Evolutionary conservation across 2,113 vertebrate genomes (phyloP).

Genomic region (Lichenostomus cassidix): DNA sequence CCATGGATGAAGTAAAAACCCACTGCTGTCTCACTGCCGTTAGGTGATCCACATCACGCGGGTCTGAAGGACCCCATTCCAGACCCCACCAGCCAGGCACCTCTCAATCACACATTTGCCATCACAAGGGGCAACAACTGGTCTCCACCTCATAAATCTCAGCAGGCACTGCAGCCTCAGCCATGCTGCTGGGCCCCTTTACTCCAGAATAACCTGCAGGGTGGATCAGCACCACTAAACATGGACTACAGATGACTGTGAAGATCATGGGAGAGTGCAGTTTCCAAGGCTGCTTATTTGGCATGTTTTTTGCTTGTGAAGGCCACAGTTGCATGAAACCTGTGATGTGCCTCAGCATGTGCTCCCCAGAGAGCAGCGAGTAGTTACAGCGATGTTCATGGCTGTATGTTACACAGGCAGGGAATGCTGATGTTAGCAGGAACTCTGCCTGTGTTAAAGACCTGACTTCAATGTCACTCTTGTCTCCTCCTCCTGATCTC

Average conservation of each 20-base stretch:
- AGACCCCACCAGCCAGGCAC: background rate
- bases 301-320: background rate
- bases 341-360: background rate
- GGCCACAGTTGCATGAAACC: background rate
- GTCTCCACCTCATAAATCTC: background rate
- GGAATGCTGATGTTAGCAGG: background rate
- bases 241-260: background rate
- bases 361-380: background rate
- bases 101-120: background rate
- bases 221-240: background rate
- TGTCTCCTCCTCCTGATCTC: background rate
- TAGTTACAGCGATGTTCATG: background rate
- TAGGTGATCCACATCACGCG: accelerated
- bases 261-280: background rate
- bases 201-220: background rate
- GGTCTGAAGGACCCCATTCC: background rate
- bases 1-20: background rate
- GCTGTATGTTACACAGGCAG: background rate
- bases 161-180: background rate
- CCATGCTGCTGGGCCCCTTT: background rate
- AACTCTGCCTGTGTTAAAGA: background rate
- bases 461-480: background rate
- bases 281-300: background rate
- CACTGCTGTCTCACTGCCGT: background rate
- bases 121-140: background rate